These are phyloP conservation scores for Athalia circularis DNA, from an alignment of 2,888 invertebrate species.

Conservation along the genomic window DNA sequence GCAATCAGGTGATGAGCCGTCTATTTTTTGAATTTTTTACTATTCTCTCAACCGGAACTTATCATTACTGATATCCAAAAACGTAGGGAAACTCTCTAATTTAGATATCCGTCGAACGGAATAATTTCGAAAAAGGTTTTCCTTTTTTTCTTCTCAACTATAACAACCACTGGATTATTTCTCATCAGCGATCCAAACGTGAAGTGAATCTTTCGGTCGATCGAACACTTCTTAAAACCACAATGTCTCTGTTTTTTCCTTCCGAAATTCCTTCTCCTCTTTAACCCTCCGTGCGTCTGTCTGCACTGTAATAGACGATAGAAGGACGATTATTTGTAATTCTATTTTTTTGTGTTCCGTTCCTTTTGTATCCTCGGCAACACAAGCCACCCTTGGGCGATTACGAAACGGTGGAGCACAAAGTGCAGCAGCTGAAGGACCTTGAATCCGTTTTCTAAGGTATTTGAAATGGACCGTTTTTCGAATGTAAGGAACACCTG, in stretches of 20 bases:
- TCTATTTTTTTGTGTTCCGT: too few species aligned
- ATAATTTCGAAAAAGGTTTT: not conserved
- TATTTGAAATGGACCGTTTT: too few species aligned
- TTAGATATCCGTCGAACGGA: too few species aligned
- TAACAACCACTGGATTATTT: slow-evolving; percentile 13
- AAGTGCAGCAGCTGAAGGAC: not conserved
- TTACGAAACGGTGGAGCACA: too few species aligned
- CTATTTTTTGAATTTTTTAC: too few species aligned
- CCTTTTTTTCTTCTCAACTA: slow-evolving; percentile 7
- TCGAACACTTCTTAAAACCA: slow-evolving; percentile 21
- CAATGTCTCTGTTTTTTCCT: slow-evolving; percentile 35
- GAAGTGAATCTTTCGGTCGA: slow-evolving; percentile 31
- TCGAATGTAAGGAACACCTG: slow-evolving; percentile 55
- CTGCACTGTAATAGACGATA: slow-evolving; percentile 7
- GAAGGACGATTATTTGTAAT: too few species aligned
- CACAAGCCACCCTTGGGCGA: too few species aligned
- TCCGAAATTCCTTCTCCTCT: slow-evolving; percentile 40
- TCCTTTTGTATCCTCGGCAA: too few species aligned
- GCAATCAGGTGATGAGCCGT: not conserved
- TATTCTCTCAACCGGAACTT: not conserved
- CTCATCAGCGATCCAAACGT: slow-evolving; percentile 20
- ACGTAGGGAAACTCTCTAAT: not conserved
- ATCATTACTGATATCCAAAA: slow-evolving; percentile 19
- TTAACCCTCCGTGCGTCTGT: slow-evolving; percentile 24
- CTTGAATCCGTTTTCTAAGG: slow-evolving; percentile 21